Conservation (phyloP, 1,140 invertebrate genomes). For the Camponotus vicinus region DNA sequence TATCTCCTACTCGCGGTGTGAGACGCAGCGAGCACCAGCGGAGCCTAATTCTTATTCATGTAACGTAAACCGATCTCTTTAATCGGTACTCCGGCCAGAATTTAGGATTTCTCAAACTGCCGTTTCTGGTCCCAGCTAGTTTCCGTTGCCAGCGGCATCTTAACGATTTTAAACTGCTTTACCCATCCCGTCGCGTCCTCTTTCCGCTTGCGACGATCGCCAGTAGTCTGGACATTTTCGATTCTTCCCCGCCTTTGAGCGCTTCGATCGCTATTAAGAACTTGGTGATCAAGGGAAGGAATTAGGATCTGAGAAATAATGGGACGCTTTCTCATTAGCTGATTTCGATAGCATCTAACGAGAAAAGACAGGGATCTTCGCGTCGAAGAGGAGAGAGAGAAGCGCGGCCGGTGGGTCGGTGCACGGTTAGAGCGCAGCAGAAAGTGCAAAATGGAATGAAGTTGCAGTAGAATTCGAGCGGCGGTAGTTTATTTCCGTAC, state of each 20-base stretch:
- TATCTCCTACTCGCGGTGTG: background rate
- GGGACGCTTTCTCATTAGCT: conserved; percentile 69
- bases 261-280: conserved; percentile 15
- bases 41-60: conserved; percentile 74
- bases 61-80: conserved; percentile 73
- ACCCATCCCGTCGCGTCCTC: background rate
- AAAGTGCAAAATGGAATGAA: conserved; percentile 70
- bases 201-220: conserved; percentile 24
- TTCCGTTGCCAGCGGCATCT: conserved; percentile 45
- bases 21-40: background rate
- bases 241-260: conserved; percentile 42
- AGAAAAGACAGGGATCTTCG: conserved; percentile 6
- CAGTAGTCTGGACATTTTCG: conserved; percentile 35
- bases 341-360: conserved; percentile 53
- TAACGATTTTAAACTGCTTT: conserved; percentile 59
- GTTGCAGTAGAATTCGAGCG: conserved; percentile 71
- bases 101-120: conserved; percentile 76
- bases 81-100: conserved; percentile 73
- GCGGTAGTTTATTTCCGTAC: conserved; percentile 76
- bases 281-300: conserved; percentile 50
- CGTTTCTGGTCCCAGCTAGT: conserved; percentile 42
- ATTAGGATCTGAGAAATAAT: conserved; percentile 76
- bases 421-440: conserved; percentile 26
- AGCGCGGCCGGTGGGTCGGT: background rate
- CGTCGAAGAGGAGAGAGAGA: background rate